Percentiles rank a stretch among this genome's conserved stretches.
These are phyloP conservation scores for Eulemur rubriventer DNA, from an alignment of 2,797 vertebrate species.

Conservation along the genomic window DNA sequence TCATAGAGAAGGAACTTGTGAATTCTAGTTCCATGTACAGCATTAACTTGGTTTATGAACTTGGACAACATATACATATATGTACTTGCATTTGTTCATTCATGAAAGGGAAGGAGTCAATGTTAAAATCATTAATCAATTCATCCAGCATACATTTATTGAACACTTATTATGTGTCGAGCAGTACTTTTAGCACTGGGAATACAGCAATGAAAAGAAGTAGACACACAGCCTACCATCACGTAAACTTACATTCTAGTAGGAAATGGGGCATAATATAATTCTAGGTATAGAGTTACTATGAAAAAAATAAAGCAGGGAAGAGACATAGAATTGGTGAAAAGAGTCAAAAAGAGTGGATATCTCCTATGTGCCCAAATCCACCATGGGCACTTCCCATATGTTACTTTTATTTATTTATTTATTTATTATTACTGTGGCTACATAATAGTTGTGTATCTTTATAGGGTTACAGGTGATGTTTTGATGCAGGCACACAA, in stretches of 20 bases:
- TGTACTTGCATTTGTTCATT: neutral
- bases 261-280: neutral
- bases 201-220: neutral
- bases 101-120: neutral
- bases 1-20: neutral
- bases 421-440: neutral
- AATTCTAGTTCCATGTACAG: neutral
- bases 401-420: neutral
- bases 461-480: neutral
- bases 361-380: neutral
- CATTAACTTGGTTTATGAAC: conserved; percentile 3
- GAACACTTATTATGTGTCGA: neutral
- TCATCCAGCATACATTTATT: neutral
- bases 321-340: neutral
- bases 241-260: neutral
- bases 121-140: neutral
- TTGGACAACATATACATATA: neutral
- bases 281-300: neutral
- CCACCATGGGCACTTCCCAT: neutral
- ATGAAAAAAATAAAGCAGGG: neutral
- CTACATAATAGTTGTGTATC: neutral
- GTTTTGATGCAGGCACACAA: neutral
- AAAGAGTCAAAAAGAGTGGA: neutral
- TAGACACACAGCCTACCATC: neutral
- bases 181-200: neutral